Base-by-base conservation (phyloP, 2,113 vertebrate genomes). In the Martes martes region DNA sequence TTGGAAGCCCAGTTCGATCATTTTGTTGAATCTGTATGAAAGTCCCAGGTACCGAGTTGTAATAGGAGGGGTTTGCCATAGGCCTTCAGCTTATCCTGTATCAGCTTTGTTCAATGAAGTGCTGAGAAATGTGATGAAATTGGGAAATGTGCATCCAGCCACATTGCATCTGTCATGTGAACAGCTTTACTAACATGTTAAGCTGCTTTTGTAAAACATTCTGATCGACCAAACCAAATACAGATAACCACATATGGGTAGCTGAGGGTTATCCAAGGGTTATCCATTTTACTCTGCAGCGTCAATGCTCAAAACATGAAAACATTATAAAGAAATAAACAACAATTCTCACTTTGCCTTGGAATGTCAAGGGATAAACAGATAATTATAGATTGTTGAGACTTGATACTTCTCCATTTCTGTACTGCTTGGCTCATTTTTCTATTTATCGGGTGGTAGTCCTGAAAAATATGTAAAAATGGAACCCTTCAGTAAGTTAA, bases 401-500 rank as follows among this genome's bases (percentile, higher is more conserved):
- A 4, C 59, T 93, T 79, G 57, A 93, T 39, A 42, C 6, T 69
- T 95, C 42, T 92, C 67, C 15, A n/a, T 79, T 26, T 95, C 45
- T 63, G n/a, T 26, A 76, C 23, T 45, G 4, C 24, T 23, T 89
- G 47, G n/a, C 26, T 84, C 71, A 42, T 85, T 96, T 97, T 94
- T 91, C 59, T 95, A 45, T 63, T 88, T 91, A 85, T 94, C 42
- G 92, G 23, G 92, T 80, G 67, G 50, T 31, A 96, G 84, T 79
- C 61, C 67, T 94, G 63, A 91, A 93, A 82, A 85, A 91, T 82
- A 74, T 21, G 8, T 79, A 94, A 73, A 97, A 91, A 57, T 50
- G 52, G 79, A 93, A 89, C 16, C 33, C 39, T 94, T 96, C n/a
- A 36, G 4, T 80, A 78, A 91, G 59, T 73, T 96, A 83, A 92